Conservation (phyloP, 2,888 invertebrate genomes). For the Tetrapedia diversipes region DNA sequence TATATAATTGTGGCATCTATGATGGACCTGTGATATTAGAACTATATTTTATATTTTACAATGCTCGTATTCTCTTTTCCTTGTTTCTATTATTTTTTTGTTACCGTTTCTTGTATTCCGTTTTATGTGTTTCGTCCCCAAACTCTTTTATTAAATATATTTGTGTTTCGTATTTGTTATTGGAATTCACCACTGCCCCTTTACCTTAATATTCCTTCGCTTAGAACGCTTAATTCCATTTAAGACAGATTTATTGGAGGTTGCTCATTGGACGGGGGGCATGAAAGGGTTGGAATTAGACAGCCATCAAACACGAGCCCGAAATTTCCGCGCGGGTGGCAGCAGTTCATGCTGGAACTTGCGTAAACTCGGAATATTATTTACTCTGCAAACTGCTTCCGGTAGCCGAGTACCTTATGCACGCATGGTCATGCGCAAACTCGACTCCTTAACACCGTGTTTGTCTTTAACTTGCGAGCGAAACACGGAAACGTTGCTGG, state of each 20-base stretch:
- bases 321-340: constrained; percentile 11
- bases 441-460: constrained; percentile 13
- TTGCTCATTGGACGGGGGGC: background rate
- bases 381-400: constrained; percentile 43
- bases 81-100: too few relatives aligned
- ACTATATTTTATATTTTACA: too few relatives aligned
- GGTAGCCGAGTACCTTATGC: constrained; percentile 18
- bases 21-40: too few relatives aligned
- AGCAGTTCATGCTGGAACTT: constrained; percentile 18
- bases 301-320: constrained; percentile 11
- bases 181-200: too few relatives aligned
- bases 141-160: too few relatives aligned
- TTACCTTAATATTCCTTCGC: too few relatives aligned
- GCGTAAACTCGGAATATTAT: constrained; percentile 42
- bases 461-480: background rate
- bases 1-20: too few relatives aligned
- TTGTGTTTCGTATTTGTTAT: too few relatives aligned
- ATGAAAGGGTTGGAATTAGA: constrained; percentile 27
- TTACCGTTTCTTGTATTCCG: too few relatives aligned
- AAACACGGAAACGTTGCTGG: background rate
- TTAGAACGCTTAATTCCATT: too few relatives aligned
- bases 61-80: too few relatives aligned
- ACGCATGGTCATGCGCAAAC: constrained; percentile 15
- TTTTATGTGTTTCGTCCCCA: too few relatives aligned
- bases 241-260: background rate